A percentile compares a stretch with the other conserved stretches of the same genome.
Conservation (phyloP, 1,140 invertebrate species). For the Lasaia peninsularis region DNA sequence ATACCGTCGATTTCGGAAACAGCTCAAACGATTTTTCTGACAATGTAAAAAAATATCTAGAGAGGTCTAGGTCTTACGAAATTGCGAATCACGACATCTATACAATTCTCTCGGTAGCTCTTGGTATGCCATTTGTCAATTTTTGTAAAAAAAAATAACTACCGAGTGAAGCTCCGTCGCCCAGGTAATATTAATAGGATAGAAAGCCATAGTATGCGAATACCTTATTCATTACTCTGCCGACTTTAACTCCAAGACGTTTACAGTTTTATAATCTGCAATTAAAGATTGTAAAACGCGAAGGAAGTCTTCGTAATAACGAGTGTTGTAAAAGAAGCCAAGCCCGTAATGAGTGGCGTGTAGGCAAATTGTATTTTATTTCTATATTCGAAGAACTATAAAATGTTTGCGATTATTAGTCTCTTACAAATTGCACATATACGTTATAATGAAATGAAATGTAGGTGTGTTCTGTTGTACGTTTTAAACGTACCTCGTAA, state of each 20-base stretch:
- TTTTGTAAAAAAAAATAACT: no score
- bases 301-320: slow-evolving; percentile 57
- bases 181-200: no score
- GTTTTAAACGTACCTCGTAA: no score
- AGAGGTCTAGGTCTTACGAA: no score
- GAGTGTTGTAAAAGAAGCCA: slow-evolving; percentile 47
- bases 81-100: no score
- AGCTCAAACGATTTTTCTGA: no score
- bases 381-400: slow-evolving; percentile 53
- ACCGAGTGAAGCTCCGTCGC: no score
- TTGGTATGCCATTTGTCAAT: no score
- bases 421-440: background rate
- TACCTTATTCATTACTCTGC: background rate
- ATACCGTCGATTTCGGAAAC: no score
- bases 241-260: slow-evolving; percentile 25
- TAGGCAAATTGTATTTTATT: slow-evolving; percentile 58
- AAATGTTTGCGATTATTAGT: slow-evolving; percentile 52
- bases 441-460: background rate
- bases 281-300: slow-evolving; percentile 76
- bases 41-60: no score
- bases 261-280: slow-evolving; percentile 71
- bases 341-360: slow-evolving; percentile 42
- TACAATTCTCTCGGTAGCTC: no score
- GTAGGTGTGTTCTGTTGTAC: no score
- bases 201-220: background rate